These are phyloP conservation scores for Melinaea marsaeus DNA, from an alignment of 2,888 invertebrate genomes.

Conservation along the genomic window DNA sequence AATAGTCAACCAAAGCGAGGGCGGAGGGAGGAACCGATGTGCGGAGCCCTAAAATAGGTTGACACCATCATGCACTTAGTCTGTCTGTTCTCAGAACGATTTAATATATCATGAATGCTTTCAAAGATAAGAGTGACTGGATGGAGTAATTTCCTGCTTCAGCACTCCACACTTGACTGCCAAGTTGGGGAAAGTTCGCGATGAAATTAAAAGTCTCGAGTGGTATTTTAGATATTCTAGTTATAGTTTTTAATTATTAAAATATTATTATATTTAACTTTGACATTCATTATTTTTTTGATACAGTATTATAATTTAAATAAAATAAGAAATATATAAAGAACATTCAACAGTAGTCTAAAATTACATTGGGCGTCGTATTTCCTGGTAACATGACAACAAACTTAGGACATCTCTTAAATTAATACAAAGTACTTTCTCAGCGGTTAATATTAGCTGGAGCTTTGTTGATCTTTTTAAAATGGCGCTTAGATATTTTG, in stretches of 20 bases:
- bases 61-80: conserved; percentile 29
- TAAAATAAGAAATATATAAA: no score
- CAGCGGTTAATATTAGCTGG: background rate
- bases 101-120: conserved; percentile 27
- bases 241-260: background rate
- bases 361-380: no score
- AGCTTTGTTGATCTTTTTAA: conserved; percentile 14
- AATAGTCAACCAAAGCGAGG: conserved; percentile 14
- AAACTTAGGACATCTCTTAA: no score
- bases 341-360: no score
- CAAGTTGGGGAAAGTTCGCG: conserved; percentile 3
- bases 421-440: no score
- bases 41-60: conserved; percentile 27
- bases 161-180: background rate
- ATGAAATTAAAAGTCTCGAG: background rate
- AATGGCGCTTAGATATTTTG: conserved; percentile 19
- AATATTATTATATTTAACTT: background rate
- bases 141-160: conserved; percentile 12
- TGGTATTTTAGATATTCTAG: background rate
- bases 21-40: conserved; percentile 22
- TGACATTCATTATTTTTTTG: background rate
- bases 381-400: no score
- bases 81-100: conserved; percentile 25
- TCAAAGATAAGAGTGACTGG: conserved; percentile 23
- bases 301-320: background rate